Percentiles rank a stretch among this genome's conserved stretches.
These are phyloP conservation scores for Eulemur rufifrons DNA, from an alignment of 2,113 vertebrate species.

Conservation along the genomic window DNA sequence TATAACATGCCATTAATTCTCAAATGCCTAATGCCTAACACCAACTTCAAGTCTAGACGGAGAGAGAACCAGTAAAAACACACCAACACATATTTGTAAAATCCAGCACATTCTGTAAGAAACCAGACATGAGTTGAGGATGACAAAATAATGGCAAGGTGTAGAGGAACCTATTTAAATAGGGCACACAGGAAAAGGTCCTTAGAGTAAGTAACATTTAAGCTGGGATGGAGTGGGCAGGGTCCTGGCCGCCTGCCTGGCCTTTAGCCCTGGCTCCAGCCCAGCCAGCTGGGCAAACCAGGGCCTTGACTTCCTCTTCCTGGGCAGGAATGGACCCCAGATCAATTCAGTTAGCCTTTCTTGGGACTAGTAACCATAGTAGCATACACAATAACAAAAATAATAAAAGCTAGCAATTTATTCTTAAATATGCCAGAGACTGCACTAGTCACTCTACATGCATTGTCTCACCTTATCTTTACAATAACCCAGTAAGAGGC, in stretches of 20 bases:
- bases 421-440: not conserved
- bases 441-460: not conserved
- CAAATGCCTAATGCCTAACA: not conserved
- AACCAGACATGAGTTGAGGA: not conserved
- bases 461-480: not conserved
- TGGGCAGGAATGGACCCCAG: not conserved
- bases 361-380: not conserved
- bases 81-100: not conserved
- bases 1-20: not conserved
- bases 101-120: not conserved
- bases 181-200: not conserved
- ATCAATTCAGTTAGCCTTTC: not conserved
- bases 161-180: not conserved
- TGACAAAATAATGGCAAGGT: not conserved
- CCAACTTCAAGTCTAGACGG: not conserved
- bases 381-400: constrained; percentile 22
- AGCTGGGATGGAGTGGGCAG: not conserved
- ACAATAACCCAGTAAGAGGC: not conserved
- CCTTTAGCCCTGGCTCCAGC: not conserved
- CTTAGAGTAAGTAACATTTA: not conserved
- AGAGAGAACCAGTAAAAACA: not conserved
- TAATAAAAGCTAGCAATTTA: not conserved
- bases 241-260: not conserved
- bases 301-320: not conserved
- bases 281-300: not conserved